phyloP scores from a whole-genome alignment of 2,888 invertebrate genomes.

The Euproctis similis region DNA sequence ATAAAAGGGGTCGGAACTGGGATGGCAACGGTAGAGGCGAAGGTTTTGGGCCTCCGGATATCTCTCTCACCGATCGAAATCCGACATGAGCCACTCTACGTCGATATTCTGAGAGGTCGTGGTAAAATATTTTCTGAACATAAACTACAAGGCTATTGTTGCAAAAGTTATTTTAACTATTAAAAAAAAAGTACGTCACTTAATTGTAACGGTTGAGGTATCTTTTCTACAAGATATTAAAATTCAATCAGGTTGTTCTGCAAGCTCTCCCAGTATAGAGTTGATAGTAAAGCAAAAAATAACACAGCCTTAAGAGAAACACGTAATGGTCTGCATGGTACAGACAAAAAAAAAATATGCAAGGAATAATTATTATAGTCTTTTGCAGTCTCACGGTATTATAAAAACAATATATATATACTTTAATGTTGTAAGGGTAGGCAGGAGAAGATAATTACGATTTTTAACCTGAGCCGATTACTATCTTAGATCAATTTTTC shows the following conservation, averaged over 20 bases:
- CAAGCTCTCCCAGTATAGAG: slow-evolving; percentile 7
- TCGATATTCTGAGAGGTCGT: too few relatives aligned
- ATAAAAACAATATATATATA: slow-evolving; percentile 2
- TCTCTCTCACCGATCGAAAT: too few relatives aligned
- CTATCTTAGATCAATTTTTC: slow-evolving; percentile 2
- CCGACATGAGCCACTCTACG: too few relatives aligned
- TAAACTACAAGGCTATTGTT: too few relatives aligned
- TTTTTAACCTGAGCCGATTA: neutral
- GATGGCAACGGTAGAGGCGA: too few relatives aligned
- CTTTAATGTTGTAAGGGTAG: neutral
- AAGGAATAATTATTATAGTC: slow-evolving; percentile 23
- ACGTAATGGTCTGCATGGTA: slow-evolving; percentile 23
- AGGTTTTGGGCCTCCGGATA: too few relatives aligned
- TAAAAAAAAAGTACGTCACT: too few relatives aligned
- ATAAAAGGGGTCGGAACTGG: too few relatives aligned
- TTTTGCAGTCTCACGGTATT: slow-evolving; percentile 12
- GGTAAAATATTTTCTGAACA: too few relatives aligned
- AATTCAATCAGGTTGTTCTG: slow-evolving; percentile 16
- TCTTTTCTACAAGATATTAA: slow-evolving; percentile 12
- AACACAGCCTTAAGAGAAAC: slow-evolving; percentile 11
- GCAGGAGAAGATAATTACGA: neutral
- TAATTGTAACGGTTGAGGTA: too few relatives aligned
- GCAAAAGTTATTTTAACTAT: too few relatives aligned
- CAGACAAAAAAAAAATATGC: too few relatives aligned
- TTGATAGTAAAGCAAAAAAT: slow-evolving; percentile 4